phyloP scores from a whole-genome alignment of 64 coral and sea anemone genomes.

The Stichodactyla mertensii region DNA sequence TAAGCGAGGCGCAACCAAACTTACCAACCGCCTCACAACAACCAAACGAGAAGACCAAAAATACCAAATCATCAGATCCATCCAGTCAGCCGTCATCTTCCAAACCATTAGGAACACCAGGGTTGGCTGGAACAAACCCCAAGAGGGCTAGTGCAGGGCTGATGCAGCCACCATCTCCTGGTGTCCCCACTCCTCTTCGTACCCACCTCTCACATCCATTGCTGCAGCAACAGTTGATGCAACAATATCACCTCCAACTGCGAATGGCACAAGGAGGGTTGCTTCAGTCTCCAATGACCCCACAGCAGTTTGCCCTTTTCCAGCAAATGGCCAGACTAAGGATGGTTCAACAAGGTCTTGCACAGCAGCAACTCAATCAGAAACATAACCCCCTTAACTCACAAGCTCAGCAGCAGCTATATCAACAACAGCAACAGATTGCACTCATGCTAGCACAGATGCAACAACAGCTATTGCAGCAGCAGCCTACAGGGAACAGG shows the following conservation, averaged over 20 bases:
- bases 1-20: not conserved
- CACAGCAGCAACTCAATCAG: conserved; percentile 74
- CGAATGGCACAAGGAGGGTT: conserved; percentile 91
- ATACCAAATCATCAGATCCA: conserved; percentile 7
- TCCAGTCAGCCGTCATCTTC: not conserved
- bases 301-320: conserved; percentile 78
- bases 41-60: not conserved
- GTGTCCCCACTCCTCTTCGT: conserved; percentile 59
- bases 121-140: conserved; percentile 29
- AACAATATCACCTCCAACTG: conserved; percentile 78
- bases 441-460: conserved; percentile 88
- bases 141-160: conserved; percentile 54
- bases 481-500: conserved; percentile 47
- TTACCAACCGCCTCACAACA: not conserved
- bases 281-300: conserved; percentile 69
- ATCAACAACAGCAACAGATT: conserved; percentile 94
- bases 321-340: conserved; percentile 83
- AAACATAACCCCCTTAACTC: conserved; percentile 57
- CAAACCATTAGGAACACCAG: conserved; percentile 41
- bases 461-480: conserved; percentile 88
- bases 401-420: conserved; percentile 78
- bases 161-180: conserved; percentile 38
- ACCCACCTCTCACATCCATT: conserved; percentile 62
- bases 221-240: conserved; percentile 83
- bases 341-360: conserved; percentile 83